These are phyloP conservation scores for Petrocephalus sullivani DNA, from an alignment of 2,797 vertebrate species.

Conservation along the genomic window DNA sequence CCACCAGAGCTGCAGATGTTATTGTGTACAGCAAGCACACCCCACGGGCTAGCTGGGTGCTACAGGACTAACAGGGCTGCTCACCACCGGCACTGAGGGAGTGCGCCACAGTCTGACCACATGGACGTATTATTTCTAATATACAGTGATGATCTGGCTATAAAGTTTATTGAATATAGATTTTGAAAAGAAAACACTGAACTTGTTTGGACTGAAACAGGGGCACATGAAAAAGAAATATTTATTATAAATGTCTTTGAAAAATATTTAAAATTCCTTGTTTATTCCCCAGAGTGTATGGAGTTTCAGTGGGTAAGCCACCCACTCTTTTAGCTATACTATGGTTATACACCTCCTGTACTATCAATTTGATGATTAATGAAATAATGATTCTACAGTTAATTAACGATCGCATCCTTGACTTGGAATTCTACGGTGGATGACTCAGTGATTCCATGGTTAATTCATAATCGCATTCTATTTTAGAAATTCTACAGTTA, in stretches of 20 bases:
- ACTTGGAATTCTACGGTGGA: background rate
- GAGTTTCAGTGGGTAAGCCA: background rate
- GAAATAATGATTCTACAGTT: background rate
- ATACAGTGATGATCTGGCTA: background rate
- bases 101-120: background rate
- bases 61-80: background rate
- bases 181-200: background rate
- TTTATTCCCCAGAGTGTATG: background rate
- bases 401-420: background rate
- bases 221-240: background rate
- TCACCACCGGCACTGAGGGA: background rate
- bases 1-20: conserved; percentile 35
- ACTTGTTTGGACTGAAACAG: background rate
- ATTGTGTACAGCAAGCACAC: conserved; percentile 16
- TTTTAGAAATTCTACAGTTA: background rate
- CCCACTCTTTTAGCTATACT: background rate
- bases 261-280: background rate
- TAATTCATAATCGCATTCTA: background rate
- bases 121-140: background rate
- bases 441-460: background rate
- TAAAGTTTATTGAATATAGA: background rate
- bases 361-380: background rate
- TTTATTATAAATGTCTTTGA: background rate
- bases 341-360: background rate
- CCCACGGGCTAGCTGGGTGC: background rate